Base-by-base conservation (phyloP, 1,140 invertebrate genomes). In the Mactra quadrangularis region DNA sequence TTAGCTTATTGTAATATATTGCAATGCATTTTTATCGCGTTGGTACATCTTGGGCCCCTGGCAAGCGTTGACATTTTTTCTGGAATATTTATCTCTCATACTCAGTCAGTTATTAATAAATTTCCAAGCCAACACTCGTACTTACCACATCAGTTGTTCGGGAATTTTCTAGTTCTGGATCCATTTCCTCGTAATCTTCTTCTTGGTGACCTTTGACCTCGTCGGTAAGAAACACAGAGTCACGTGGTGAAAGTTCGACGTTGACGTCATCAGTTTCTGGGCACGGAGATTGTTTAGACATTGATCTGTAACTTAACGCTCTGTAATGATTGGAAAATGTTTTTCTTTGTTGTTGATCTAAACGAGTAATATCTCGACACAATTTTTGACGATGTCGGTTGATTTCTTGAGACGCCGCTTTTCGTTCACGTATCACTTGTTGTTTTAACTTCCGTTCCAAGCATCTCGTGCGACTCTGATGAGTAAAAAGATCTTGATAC, bases 361-460 rank as follows among this genome's bases (percentile, higher is more conserved):
- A 53, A 38, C 82, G 45, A 6, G 70, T 41, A 52, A 79, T 70
- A 15, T 88, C 85, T 33, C 75, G 76, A 7, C 81, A 38, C 1
- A 88, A 62, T 60, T 66, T 72, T 45, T 83, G 35, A 33, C 85
- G 62, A 64, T 89, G 88, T 38, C 75, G 64, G 11, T 74, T 83
- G 0, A 89, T 85, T 50, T 88, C 85, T 19, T 47, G 50, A 55
- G 85, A 83, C 4, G 85, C 71, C 4, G 41, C 62, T 47, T 83
- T 83, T 13, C 82, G 35, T 59, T 88, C 87, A 15, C 83, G 52
- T n/a, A 86, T 86, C 11, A 88, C 57, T 72, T 90, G 88, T 41
- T 88, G 88, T 22, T 88, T 85, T 11, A 90, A 72, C 70, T 88
- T 89, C 68, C 86, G 86, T 62, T 89, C 89, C 29, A 90, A 64